Percentiles rank a stretch among this genome's conserved stretches.
phyloP scores from a whole-genome alignment of 2,797 vertebrate genomes.

The Coregonus suidteri region DNA sequence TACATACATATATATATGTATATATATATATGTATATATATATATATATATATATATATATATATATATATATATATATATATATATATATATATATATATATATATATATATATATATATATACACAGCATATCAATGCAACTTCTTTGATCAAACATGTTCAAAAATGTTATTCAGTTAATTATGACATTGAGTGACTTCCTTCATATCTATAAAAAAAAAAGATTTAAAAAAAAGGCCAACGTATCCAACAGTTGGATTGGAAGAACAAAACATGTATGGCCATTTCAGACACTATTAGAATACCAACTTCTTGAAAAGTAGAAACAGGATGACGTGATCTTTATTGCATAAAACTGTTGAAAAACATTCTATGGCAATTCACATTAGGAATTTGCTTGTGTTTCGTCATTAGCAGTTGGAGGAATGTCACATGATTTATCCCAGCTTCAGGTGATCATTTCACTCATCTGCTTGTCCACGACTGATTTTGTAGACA shows the following conservation, averaged over 20 bases:
- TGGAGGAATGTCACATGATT: not conserved
- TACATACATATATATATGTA: too few relatives aligned
- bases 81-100: too few relatives aligned
- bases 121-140: too few relatives aligned
- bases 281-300: too few relatives aligned
- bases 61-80: too few relatives aligned
- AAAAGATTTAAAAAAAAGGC: accelerated
- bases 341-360: not conserved
- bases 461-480: conserved; percentile 20
- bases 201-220: not conserved
- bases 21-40: too few relatives aligned
- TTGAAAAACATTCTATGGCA: not conserved
- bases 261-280: not conserved
- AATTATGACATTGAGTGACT: not conserved
- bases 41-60: too few relatives aligned
- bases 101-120: too few relatives aligned
- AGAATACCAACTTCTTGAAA: not conserved
- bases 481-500: conserved; percentile 86
- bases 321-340: not conserved
- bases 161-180: not conserved
- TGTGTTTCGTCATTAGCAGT: not conserved
- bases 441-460: too few relatives aligned
- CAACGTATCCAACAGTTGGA: not conserved
- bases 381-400: not conserved
- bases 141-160: not conserved